phyloP scores from a whole-genome alignment of 2,113 vertebrate species.

The Oostethus manadensis region DNA sequence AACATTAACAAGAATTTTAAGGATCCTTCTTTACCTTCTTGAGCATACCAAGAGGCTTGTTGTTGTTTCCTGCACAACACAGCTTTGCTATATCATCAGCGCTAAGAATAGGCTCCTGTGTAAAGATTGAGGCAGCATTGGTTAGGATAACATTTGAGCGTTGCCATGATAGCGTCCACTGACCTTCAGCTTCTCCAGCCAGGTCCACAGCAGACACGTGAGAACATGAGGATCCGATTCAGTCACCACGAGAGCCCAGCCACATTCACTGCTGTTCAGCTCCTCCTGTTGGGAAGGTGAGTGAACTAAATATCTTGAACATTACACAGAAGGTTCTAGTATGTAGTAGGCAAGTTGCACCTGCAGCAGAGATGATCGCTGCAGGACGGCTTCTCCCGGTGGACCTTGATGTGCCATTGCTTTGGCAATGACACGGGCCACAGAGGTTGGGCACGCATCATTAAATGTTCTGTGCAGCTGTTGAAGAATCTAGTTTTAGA shows the following conservation, averaged over 20 bases:
- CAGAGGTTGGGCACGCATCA: constrained; percentile 26
- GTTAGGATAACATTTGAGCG: not conserved
- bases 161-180: constrained; percentile 12
- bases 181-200: constrained; percentile 76
- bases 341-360: constrained; percentile 30
- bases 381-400: constrained; percentile 49
- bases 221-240: constrained; percentile 73
- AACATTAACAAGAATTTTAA: not conserved
- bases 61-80: constrained; percentile 22
- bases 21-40: constrained; percentile 54
- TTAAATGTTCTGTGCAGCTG: constrained; percentile 51
- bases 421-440: constrained; percentile 61
- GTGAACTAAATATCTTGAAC: not conserved
- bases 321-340: not conserved
- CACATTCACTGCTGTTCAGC: constrained; percentile 71
- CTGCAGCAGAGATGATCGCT: constrained; percentile 65
- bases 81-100: constrained; percentile 61
- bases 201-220: constrained; percentile 72
- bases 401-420: constrained; percentile 66
- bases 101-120: constrained; percentile 73
- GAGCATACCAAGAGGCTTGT: constrained; percentile 52
- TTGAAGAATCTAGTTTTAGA: constrained; percentile 3
- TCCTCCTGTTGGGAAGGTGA: constrained; percentile 59
- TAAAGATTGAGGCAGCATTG: not conserved
- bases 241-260: constrained; percentile 70